Conservation (phyloP, 2,888 invertebrate genomes). For the Polymixis flavicincta region DNA sequence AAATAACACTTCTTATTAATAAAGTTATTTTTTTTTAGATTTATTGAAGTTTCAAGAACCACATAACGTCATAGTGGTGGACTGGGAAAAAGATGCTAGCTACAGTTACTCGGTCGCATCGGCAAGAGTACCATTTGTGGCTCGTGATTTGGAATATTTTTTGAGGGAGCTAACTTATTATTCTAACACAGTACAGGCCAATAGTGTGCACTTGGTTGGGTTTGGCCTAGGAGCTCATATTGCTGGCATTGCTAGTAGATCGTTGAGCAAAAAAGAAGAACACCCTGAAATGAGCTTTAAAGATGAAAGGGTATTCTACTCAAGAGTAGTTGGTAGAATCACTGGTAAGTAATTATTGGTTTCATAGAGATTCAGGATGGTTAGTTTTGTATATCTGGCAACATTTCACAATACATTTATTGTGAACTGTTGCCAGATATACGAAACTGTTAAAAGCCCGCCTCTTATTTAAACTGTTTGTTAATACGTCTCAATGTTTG, state of each 20-base stretch:
- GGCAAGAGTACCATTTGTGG: neutral
- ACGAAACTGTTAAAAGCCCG: too few species aligned
- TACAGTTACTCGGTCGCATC: constrained; percentile 25
- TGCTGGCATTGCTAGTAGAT: neutral
- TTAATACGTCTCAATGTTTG: too few species aligned
- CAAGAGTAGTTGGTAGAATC: neutral
- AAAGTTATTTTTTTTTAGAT: neutral
- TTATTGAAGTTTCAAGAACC: neutral
- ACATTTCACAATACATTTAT: too few species aligned
- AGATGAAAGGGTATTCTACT: too few species aligned
- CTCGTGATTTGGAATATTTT: neutral
- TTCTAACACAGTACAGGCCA: neutral
- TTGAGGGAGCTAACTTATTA: neutral
- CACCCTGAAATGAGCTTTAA: neutral
- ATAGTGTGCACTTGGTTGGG: neutral
- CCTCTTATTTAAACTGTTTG: too few species aligned
- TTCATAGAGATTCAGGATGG: neutral
- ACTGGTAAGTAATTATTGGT: neutral
- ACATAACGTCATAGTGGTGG: constrained; percentile 1
- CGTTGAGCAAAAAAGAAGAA: neutral
- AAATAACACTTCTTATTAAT: neutral
- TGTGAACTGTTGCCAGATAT: too few species aligned
- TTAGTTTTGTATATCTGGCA: neutral
- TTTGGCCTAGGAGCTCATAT: neutral
- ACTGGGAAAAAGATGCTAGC: neutral